phyloP scores from a whole-genome alignment of 2,888 invertebrate species.

The Apamea epomidion region DNA sequence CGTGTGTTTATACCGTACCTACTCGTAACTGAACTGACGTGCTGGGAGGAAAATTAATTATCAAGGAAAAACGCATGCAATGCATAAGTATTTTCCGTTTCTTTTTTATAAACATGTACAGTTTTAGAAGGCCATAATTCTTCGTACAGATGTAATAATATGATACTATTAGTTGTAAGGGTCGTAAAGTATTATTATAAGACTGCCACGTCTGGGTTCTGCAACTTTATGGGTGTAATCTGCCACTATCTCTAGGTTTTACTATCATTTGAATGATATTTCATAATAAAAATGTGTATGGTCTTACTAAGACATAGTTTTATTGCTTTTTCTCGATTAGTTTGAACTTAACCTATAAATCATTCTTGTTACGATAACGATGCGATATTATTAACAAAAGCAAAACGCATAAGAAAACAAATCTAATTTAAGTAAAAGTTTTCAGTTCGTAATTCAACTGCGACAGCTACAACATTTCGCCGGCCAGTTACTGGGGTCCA shows the following conservation, averaged over 20 bases:
- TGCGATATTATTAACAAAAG: slow-evolving; percentile 20
- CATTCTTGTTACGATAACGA: slow-evolving; percentile 6
- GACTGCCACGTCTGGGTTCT: neutral
- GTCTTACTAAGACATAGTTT: neutral
- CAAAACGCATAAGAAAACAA: slow-evolving; percentile 23
- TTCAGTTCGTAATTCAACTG: slow-evolving; percentile 47
- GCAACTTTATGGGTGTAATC: slow-evolving; percentile 35
- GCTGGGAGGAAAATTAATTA: slow-evolving; percentile 19
- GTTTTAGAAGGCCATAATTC: neutral
- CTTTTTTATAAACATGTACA: neutral
- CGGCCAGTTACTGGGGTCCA: slow-evolving; percentile 43
- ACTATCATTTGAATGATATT: slow-evolving; percentile 16
- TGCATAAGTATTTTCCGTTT: neutral
- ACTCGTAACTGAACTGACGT: slow-evolving; percentile 11
- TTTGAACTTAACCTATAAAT: neutral
- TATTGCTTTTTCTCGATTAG: neutral
- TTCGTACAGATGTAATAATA: neutral
- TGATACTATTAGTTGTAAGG: slow-evolving; percentile 12
- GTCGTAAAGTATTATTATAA: slow-evolving; percentile 39
- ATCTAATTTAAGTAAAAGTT: slow-evolving; percentile 31
- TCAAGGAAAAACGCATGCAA: neutral
- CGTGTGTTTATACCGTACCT: slow-evolving; percentile 12
- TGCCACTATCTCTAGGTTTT: slow-evolving; percentile 32
- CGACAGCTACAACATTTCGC: slow-evolving; percentile 15
- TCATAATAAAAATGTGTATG: neutral